These are phyloP conservation scores for Echeneis naucrates DNA, from an alignment of 2,797 vertebrate genomes.

Conservation along the genomic window DNA sequence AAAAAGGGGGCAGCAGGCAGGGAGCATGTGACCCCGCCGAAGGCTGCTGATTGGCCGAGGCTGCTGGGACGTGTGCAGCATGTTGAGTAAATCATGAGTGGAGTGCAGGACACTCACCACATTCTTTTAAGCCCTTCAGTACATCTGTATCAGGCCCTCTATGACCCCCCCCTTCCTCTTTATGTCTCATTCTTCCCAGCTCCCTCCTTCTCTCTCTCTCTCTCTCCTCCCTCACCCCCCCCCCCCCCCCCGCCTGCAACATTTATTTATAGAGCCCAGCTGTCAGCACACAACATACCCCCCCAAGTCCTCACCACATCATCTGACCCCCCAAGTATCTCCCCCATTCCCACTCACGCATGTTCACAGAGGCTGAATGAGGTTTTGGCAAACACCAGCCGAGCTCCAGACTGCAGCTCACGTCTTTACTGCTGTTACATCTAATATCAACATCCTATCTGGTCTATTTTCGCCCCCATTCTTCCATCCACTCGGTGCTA, in stretches of 20 bases:
- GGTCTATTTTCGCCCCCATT: not conserved
- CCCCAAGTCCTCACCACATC: constrained; percentile 47
- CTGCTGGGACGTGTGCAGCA: constrained; percentile 4
- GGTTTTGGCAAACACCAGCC: constrained; percentile 40
- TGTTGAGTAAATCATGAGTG: constrained; percentile 46
- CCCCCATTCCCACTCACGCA: constrained; percentile 18
- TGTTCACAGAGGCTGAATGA: constrained; percentile 30
- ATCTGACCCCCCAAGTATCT: constrained; percentile 2
- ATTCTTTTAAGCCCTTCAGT: constrained; percentile 48
- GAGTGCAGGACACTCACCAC: constrained; percentile 34
- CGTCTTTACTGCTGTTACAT: constrained; percentile 11
- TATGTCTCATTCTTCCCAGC: constrained; percentile 14
- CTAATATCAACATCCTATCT: constrained; percentile 2
- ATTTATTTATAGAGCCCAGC: constrained; percentile 84
- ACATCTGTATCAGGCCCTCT: constrained; percentile 54
- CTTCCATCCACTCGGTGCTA: not conserved
- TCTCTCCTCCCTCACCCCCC: constrained; percentile 31
- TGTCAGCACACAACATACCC: constrained; percentile 70
- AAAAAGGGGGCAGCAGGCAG: not conserved
- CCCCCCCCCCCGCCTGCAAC: constrained; percentile 59
- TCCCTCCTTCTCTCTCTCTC: constrained; percentile 15
- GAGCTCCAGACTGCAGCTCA: constrained; percentile 39
- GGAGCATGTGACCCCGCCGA: constrained; percentile 34
- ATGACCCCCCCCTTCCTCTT: constrained; percentile 9
- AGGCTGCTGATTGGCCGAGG: constrained; percentile 56